Evolutionary conservation across 2,888 invertebrate genomes (phyloP).

Genomic region (Eretmocerus hayati): DNA sequence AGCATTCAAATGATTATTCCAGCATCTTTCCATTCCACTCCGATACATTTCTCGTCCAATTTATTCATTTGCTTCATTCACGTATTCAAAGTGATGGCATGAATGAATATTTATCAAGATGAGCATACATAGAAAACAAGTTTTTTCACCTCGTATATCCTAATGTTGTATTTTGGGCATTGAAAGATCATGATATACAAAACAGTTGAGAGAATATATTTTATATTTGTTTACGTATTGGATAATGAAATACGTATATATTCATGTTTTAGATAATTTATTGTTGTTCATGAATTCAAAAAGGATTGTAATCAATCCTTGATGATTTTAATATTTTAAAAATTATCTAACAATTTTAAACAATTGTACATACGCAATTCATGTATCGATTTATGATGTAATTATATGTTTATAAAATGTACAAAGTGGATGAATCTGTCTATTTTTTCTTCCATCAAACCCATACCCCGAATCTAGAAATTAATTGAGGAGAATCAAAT

Average conservation of each 20-base stretch:
- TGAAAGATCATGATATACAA: no score
- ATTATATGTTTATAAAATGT: constrained; percentile 22
- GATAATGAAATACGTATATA: constrained; percentile 2
- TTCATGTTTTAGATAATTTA: constrained; percentile 21
- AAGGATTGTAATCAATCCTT: constrained; percentile 13
- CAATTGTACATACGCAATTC: constrained; percentile 21
- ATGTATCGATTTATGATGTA: constrained; percentile 16
- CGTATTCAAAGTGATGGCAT: no score
- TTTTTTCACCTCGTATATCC: no score
- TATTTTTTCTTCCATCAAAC: background rate
- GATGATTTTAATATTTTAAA: constrained; percentile 25
- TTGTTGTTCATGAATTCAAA: constrained; percentile 21
- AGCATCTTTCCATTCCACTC: no score
- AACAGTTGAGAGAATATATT: no score
- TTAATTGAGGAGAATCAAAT: no score
- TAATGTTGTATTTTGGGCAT: no score
- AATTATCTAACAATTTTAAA: constrained; percentile 26
- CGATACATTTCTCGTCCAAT: no score
- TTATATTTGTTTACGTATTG: constrained; percentile 21
- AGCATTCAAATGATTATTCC: no score
- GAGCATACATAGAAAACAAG: no score
- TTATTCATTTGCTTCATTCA: no score
- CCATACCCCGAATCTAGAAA: background rate
- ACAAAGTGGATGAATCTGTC: constrained; percentile 10
- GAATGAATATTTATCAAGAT: no score